These are phyloP conservation scores for Clepsis dumicolana DNA, from an alignment of 2,888 invertebrate genomes.

Conservation along the genomic window DNA sequence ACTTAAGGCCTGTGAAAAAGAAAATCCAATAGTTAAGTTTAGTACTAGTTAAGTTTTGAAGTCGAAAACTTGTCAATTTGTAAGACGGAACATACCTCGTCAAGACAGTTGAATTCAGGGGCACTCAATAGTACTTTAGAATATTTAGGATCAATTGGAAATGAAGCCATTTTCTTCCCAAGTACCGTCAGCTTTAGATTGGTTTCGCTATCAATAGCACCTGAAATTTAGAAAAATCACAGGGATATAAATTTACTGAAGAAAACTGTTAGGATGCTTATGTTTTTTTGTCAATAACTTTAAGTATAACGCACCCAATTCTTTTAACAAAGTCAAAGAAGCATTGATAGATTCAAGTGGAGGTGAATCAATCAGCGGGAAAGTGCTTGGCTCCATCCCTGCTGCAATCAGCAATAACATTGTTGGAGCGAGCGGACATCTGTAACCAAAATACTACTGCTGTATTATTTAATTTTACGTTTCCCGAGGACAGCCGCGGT, in stretches of 20 bases:
- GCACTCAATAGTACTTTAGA: constrained; percentile 93
- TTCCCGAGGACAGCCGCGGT: no score
- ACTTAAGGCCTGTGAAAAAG: constrained; percentile 88
- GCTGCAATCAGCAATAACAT: constrained; percentile 94
- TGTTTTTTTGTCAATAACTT: not conserved
- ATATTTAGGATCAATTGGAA: constrained; percentile 96
- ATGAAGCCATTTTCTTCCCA: constrained; percentile 94
- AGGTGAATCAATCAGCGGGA: constrained; percentile 97
- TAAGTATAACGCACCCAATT: constrained; percentile 77
- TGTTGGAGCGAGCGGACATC: constrained; percentile 88
- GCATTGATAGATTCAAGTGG: constrained; percentile 89
- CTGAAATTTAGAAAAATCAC: constrained; percentile 58
- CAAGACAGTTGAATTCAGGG: constrained; percentile 91
- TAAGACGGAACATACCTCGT: constrained; percentile 83
- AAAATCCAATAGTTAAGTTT: constrained; percentile 47
- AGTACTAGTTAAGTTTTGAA: constrained; percentile 36
- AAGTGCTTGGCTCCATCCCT: constrained; percentile 92
- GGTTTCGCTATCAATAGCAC: constrained; percentile 88
- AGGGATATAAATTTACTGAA: no score
- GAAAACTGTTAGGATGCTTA: no score
- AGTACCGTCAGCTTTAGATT: constrained; percentile 90
- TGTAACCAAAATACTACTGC: constrained; percentile 49
- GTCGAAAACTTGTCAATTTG: not conserved
- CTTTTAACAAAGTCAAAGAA: constrained; percentile 88
- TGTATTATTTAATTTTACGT: not conserved